Evolutionary conservation across 2,888 invertebrate genomes (phyloP), one percentile per base, ranked within the genome.

Genomic region (Siphlonurus alternatus): DNA sequence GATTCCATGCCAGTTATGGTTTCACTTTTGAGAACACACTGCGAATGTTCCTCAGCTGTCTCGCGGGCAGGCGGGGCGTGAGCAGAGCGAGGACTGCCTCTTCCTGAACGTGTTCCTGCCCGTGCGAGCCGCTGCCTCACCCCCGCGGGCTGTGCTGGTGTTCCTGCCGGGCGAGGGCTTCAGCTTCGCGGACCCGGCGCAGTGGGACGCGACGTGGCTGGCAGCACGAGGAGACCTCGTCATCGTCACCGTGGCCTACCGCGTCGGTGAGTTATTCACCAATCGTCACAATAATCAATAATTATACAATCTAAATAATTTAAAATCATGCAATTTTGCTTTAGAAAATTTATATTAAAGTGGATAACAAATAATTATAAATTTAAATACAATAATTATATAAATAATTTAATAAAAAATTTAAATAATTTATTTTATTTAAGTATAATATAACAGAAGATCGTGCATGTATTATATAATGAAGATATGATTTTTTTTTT

Each of bases 181-280:
- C 70, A 76, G 77, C 53, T 77, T 76, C 68, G 78, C 77, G 61
- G 75, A 77, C 61, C 78, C 78, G 65, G 77, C 78, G 67, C 76
- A 78, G 18, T 80, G 78, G 70, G 80, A 81, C 70, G 80, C 77
- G 56, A 76, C 77, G 61, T 75, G 76, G 15, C 71, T 81, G 63
- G 77, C 80, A 2, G 73, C 75, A 51, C 74, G 74, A 64, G 79
- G 78, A 1, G 72, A 76, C 61, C 75, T 79, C 62, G 76, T 81
- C 63, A 80, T 80, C 3, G 76, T 81, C 63, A 79, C 80, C 1
- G 72, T 81, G 59, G 80, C 80, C 71, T 81, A 80, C 70, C 72
- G 81, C 65, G 73, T 69, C 62, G 69, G 69, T 69, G 61, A 66
- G 67, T 25, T n/a, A n/a, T n/a, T n/a, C n/a, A n/a, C n/a, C n/a